Base-by-base conservation (phyloP, 2,797 vertebrate genomes). In the Amblyraja radiata region DNA sequence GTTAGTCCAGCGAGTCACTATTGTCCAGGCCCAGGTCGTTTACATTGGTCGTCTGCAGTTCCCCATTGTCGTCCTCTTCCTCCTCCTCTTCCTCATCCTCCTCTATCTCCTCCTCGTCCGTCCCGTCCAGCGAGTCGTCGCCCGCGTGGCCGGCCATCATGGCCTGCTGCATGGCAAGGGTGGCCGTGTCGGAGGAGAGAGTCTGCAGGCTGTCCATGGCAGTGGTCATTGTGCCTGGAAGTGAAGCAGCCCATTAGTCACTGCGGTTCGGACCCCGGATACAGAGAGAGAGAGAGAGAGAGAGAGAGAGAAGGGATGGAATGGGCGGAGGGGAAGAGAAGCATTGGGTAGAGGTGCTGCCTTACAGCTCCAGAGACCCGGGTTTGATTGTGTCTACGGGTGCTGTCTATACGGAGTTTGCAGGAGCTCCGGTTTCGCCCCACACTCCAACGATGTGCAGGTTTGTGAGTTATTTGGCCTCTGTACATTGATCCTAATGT, bases 161-260 rank as follows among this genome's bases (percentile, higher is more conserved):
- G 32, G 98, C 98, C 94, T 99, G 98, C 96, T 99, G 99, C 98
- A 99, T 99, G 94, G 98, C 98, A 95, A 99, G 97, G 39, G 98
- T 98, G 95, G 98, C 98, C 0, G 97, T 98, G 95, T 99, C 98
- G 0, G 98, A 99, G 2, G 99, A 98, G 93, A 99, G 96, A 1
- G 98, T 97, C 93, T 99, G 98, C 93, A 99, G 97, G 95, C 96
- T 97, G 96, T 99, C 99, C 96, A 99, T 96, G 93, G 71, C 68
- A 3, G 65, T 36, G 5, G 93, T 97, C 94, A 99, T 96, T 0
- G 98, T 97, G 94, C 97, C 98, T 99, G 95, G 0, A 18, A 13
- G 90, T 9, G 68, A 71, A 39, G 46, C 18, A 68, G 11, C 16
- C n/a, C 1, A 39, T 80, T 78, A 80, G 0, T 13, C 39, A 23